Evolutionary conservation across 2,797 vertebrate species (phyloP).

Genomic region (Falco novaeseelandiae): DNA sequence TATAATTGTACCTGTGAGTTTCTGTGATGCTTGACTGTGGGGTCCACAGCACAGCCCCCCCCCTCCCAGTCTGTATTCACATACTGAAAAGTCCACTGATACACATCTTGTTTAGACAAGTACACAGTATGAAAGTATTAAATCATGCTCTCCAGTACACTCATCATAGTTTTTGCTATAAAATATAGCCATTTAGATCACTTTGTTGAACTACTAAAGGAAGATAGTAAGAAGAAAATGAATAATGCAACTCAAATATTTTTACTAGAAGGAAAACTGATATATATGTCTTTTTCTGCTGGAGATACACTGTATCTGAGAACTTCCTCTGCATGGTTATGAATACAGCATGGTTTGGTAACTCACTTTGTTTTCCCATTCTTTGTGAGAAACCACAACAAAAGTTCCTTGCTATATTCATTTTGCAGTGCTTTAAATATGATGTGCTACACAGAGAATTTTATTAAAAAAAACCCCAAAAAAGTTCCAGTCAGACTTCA

Average conservation of each 20-base stretch:
- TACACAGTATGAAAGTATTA: not conserved
- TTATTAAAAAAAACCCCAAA: not conserved
- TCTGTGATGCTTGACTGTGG: not conserved
- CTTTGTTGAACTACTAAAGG: not conserved
- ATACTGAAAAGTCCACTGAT: not conserved
- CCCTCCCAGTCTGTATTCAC: not conserved
- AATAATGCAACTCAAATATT: not conserved
- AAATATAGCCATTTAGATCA: not conserved
- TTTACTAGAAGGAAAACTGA: not conserved
- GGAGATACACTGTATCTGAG: not conserved
- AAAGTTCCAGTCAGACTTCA: not conserved
- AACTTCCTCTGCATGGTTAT: not conserved
- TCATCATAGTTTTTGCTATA: not conserved
- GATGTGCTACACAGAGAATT: fast-evolving
- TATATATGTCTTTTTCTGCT: not conserved
- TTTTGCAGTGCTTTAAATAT: not conserved
- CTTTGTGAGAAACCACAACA: not conserved
- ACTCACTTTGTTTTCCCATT: not conserved
- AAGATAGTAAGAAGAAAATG: not conserved
- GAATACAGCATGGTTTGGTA: not conserved
- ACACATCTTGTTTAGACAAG: not conserved
- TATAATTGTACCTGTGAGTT: not conserved
- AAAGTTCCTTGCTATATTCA: not conserved
- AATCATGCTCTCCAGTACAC: not conserved
- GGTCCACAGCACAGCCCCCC: not conserved